Percentiles rank a stretch among this genome's conserved stretches.
Evolutionary conservation across 2,888 invertebrate genomes (phyloP).

Genomic region (Mythimna vitellina): DNA sequence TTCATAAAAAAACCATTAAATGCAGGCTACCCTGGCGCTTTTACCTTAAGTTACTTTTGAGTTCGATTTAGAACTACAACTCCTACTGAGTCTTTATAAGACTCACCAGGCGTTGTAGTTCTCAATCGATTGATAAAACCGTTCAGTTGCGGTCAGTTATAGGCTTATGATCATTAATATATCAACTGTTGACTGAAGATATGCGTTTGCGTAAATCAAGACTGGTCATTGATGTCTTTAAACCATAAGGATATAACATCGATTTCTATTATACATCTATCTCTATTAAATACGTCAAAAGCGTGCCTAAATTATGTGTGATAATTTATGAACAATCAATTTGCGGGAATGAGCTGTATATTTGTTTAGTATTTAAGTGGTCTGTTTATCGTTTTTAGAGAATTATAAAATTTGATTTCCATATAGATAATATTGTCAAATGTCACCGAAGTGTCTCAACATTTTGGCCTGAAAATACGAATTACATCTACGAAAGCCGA

Average conservation of each 20-base stretch:
- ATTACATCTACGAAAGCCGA: background rate
- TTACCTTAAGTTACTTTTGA: too few species aligned
- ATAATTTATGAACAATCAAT: background rate
- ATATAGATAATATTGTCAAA: background rate
- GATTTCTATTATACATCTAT: background rate
- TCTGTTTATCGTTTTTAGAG: background rate
- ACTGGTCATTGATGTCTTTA: too few species aligned
- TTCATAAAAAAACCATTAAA: too few species aligned
- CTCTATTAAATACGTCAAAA: background rate
- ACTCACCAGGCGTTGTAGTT: background rate
- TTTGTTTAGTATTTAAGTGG: background rate
- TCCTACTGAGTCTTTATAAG: too few species aligned
- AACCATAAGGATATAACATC: too few species aligned
- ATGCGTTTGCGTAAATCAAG: too few species aligned
- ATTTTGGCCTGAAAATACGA: background rate
- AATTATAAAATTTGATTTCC: slow-evolving; percentile 1
- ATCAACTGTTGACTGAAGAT: background rate
- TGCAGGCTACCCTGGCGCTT: too few species aligned
- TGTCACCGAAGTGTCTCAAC: background rate
- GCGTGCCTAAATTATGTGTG: background rate
- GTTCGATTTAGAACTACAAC: too few species aligned
- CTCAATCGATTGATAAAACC: background rate
- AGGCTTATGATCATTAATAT: background rate
- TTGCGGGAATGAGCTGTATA: background rate
- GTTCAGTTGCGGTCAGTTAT: too few species aligned